Percentiles rank a stretch among this genome's conserved stretches.
phyloP scores from a whole-genome alignment of 2,888 invertebrate species.

The Nysson spinosus region DNA sequence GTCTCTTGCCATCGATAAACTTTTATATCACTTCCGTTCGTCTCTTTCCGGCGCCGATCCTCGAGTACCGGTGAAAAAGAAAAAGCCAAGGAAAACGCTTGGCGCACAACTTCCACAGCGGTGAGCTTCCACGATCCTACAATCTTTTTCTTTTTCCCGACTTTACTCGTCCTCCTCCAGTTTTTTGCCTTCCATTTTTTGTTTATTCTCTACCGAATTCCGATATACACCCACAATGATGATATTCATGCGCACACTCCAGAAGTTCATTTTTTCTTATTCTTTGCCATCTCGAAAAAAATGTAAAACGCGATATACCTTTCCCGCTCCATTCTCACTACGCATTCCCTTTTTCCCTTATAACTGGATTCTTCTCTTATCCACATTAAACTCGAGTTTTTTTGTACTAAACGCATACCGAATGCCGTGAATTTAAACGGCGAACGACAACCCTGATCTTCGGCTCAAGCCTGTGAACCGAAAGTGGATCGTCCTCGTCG shows the following conservation, averaged over 20 bases:
- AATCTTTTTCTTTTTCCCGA: conserved; percentile 21
- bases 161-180: conserved; percentile 1
- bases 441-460: conserved; percentile 14
- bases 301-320: conserved; percentile 51
- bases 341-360: conserved; percentile 23
- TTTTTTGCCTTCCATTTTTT: too few relatives aligned
- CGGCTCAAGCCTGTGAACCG: conserved; percentile 7
- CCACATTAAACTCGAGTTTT: conserved; percentile 54
- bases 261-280: conserved; percentile 27
- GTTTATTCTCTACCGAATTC: too few relatives aligned
- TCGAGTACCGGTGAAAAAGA: conserved; percentile 33
- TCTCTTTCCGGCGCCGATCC: conserved; percentile 38
- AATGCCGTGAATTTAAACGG: conserved; percentile 51
- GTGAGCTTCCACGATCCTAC: conserved; percentile 16
- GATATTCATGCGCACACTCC: conserved; percentile 35
- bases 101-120: too few relatives aligned
- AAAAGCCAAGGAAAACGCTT: conserved; percentile 25
- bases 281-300: conserved; percentile 19
- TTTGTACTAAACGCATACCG: conserved; percentile 70
- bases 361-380: conserved; percentile 32
- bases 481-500: conserved; percentile 16
- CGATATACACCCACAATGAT: conserved; percentile 24
- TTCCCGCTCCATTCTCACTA: conserved; percentile 23
- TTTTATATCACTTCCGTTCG: conserved; percentile 2
- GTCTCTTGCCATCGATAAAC: conserved; percentile 41